Evolutionary conservation across 2,888 invertebrate species (phyloP), one percentile per base, ranked within the genome.

Genomic region (Trachelus troglodyta): DNA sequence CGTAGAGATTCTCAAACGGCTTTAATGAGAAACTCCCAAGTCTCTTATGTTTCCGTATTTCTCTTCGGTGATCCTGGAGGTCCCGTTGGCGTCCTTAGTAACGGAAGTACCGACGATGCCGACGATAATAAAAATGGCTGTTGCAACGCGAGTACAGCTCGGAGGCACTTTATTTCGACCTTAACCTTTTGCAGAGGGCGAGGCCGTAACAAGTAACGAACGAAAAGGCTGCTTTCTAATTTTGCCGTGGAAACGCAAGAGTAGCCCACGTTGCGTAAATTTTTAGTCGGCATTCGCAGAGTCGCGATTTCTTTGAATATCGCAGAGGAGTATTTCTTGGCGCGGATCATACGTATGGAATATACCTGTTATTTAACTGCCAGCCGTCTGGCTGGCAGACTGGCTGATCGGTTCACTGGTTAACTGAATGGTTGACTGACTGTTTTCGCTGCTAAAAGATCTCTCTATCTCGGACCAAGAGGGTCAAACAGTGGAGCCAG

Each of bases 201-300:
- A 78, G 78, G 75, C 75, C 71, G 40, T 31, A 69, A 68, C 56
- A 73, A 34, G 74, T 34, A n/a, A 3, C 33, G 33, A 35, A 74
- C 15, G n/a, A 68, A 78, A 80, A 75, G 77, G 69, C 74, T 31
- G 77, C 83, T 86, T 85, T 84, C 82, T 82, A 82, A 84, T 85
- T 84, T 81, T 79, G 77, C 74, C 23, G 9, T 2, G 23, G 23
- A 56, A 56, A 56, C 23, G 56, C 56, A 23, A 23, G 56, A 23
- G 56, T 56, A 23, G 56, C 56, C 56, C 56, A 56, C 56, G 56
- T 56, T 9, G 56, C 23, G 23, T 56, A 9, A 56, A 56, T 56
- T 56, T 23, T 23, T 6, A 56, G 9, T 23, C 56, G 23, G 23
- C 23, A 9, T 23, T 56, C 23, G 23, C 56, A 9, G 9, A 56